A percentile compares a stretch with the other conserved stretches of the same genome.
Conservation (phyloP, 2,113 vertebrate genomes). For the Lichenostomus cassidix region DNA sequence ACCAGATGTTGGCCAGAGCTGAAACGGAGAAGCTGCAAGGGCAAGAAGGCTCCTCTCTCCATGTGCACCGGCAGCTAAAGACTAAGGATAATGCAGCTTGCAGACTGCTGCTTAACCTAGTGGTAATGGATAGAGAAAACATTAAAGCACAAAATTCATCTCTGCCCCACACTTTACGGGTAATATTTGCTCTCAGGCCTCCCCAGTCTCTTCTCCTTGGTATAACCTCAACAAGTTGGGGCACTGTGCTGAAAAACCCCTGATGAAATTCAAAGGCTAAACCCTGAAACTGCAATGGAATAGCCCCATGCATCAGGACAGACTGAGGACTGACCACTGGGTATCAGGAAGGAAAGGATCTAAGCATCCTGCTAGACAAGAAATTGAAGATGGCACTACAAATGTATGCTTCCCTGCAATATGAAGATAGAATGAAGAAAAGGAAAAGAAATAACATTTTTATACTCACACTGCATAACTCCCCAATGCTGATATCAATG, state of each 20-base stretch:
- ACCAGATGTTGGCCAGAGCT: background rate
- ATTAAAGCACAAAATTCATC: background rate
- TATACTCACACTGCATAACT: background rate
- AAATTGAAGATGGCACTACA: background rate
- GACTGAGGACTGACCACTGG: background rate
- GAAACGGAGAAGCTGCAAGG: background rate
- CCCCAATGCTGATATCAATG: background rate
- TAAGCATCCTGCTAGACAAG: background rate
- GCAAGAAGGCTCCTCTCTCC: background rate
- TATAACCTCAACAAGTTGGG: background rate
- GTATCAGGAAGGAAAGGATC: background rate
- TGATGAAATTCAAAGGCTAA: background rate
- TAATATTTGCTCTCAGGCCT: background rate
- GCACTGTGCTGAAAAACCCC: background rate
- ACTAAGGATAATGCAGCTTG: background rate
- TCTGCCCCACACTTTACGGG: background rate
- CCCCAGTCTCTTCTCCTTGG: background rate
- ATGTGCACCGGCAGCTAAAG: background rate
- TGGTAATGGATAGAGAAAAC: background rate
- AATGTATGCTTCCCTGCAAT: background rate
- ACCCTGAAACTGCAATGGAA: background rate
- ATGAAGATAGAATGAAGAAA: background rate
- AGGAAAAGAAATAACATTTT: background rate
- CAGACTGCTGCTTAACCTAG: background rate
- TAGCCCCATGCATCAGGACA: background rate